Base-by-base conservation (phyloP, 2,113 vertebrate genomes). In the Notothenia rossii region DNA sequence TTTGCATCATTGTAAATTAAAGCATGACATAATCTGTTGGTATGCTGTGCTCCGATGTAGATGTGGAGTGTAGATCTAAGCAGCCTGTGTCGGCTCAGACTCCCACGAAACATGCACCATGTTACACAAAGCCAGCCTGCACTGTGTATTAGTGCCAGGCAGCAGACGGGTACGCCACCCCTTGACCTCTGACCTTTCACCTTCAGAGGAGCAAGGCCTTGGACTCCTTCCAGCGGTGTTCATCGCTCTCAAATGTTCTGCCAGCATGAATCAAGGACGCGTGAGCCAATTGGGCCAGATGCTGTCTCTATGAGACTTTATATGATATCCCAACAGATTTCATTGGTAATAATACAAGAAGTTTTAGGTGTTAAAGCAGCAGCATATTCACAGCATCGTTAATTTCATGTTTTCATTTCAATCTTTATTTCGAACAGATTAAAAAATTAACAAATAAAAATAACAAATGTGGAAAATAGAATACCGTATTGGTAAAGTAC, bases 111-210 rank as follows among this genome's bases (percentile, higher is more conserved):
- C 77, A 84, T 56, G 59, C 62, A 55, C 71, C 71, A 74, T 40
- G 77, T 67, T 79, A 65, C 78, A 71, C 82, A 70, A 75, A 65
- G 83, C 54, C 76, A 75, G 83, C 13, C 75, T 87, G 82, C 50
- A 68, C 63, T 87, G 72, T 61, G 71, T 25, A 59, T 22, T 29
- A 20, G 51, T 51, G 88, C 90, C 91, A 92, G 82, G 40, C n/a
- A 49, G 59, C 92, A 93, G 91, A 92, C 89, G 89, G 90, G 81
- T 78, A 64, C 81, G 76, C 77, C 84, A 79, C 50, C 74, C 63
- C 5, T 11, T 17, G 25, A 93, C 89, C 92, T 90, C 86, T 85
- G 90, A 92, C 92, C 71, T 71, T 85, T 71, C 68, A 88, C 89
- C 87, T 87, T 89, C 77, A 67, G 79, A 77, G 67, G 84, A 36